Evolutionary conservation across 2,797 vertebrate species (phyloP), one percentile per base, ranked within the genome.

Genomic region (Lagodon rhomboides): DNA sequence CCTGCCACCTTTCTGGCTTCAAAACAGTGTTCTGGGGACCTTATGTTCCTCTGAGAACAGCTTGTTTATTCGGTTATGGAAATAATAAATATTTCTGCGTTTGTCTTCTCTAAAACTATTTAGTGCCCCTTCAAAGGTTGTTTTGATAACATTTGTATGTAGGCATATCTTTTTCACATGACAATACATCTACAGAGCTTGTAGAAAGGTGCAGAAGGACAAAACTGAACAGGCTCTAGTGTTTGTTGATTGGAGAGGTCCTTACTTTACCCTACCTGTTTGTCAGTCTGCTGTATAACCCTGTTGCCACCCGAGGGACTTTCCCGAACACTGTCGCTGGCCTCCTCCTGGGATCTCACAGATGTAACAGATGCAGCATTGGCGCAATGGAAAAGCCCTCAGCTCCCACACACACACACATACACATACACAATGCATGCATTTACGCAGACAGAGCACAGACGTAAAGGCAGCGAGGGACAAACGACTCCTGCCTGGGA

Each of bases 401-500:
- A 55, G 34, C 79, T 62, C 81, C 12, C 73, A 68, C 65, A 38
- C 0, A 43, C 51, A 77, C 50, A 68, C 44, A 44, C 44, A 15
- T 15, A 44, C 3, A 80, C 16, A 9, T n/a, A 72, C n/a, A 71
- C 73, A 84, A 80, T 51, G 53, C 58, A 82, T 70, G 64, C 47
- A 77, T 55, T 38, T 58, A 87, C 38, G 49, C 22, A 88, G 38
- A 84, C 73, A 75, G 62, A 79, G 73, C 68, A 84, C 69, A 80
- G 79, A 90, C 73, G 47, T 85, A 69, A 85, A 91, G 79, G 85
- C 89, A 89, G 73, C 20, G 23, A 76, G 87, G 89, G 90, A 93
- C 89, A 90, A 85, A 75, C 16, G 41, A 76, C 85, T 91, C 73
- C 86, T 82, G 87, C 79, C 85, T 83, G 79, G 82, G 71, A 88